Evolutionary conservation across 2,113 vertebrate species (phyloP), one percentile per base, ranked within the genome.

Genomic region (Dipodomys merriami): DNA sequence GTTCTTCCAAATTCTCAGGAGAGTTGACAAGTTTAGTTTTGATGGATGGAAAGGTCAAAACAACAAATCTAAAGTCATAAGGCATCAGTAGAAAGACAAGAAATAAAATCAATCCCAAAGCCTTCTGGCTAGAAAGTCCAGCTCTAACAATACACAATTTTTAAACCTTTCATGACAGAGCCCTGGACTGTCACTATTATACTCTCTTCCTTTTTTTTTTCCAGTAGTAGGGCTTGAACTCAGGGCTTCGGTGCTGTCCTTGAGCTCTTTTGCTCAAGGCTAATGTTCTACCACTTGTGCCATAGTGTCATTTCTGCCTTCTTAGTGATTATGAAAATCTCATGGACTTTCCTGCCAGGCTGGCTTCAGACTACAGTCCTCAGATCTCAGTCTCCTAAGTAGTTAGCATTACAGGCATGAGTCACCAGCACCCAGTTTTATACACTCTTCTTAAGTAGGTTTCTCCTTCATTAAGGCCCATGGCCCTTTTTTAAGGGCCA

Each of bases 31-130:
- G 15, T 64, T n/a, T 57, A 73, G 29, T 89, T 86, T 20, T 95
- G 78, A 73, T 95, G 89, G 7, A n/a, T 79, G 27, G 73, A 78
- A 84, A 94, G 44, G 57, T 89, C n/a, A 62, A 94, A 94, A 67
- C 16, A 85, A 29, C 60, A 88, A 81, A 25, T 5, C 77, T 73
- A 62, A 77, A n/a, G 44, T 86, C 64, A 65, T 0, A 7, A 84
- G 49, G 20, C 72, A 74, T 74, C 68, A 80, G 27, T 35, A 25
- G 39, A 30, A 94, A 80, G 80, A 85, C 19, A 44, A 49, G 13
- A 5, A 67, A 13, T 46, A 62, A 7, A 73, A 19, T 29, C 11
- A n/a, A n/a, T 23, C 57, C 53, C 72, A 82, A 81, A 74, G 12
- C 5, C 9, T 8, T 33, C 23, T 19, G 27, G 44, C 16, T 22